Conservation (phyloP, 2,888 invertebrate species). For the Myopa tessellatipennis region DNA sequence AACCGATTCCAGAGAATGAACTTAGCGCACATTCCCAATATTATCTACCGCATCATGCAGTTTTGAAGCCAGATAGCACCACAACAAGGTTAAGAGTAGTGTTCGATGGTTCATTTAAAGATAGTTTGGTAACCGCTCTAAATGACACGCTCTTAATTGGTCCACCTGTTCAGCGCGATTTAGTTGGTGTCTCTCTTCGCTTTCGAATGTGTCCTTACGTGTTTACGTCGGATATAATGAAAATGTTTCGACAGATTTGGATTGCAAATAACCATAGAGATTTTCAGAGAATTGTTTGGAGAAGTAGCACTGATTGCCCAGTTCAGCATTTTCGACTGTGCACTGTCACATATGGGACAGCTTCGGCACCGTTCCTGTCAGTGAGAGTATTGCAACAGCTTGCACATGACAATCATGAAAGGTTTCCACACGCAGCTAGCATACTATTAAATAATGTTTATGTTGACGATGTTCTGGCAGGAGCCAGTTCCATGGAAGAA, state of each 20-base stretch:
- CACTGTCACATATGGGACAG: background rate
- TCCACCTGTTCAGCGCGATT: slow-evolving; percentile 7
- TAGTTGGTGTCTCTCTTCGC: slow-evolving; percentile 9
- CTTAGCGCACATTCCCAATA: background rate
- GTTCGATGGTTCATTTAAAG: slow-evolving; percentile 6
- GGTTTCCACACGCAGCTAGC: background rate
- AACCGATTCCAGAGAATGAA: slow-evolving; percentile 8
- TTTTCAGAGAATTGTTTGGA: slow-evolving; percentile 10
- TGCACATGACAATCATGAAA: slow-evolving; percentile 5
- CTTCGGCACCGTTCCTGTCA: slow-evolving; percentile 24
- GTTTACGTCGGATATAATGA: slow-evolving; percentile 8
- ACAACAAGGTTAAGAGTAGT: slow-evolving; percentile 1
- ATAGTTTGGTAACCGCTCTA: slow-evolving; percentile 1
- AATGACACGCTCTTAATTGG: background rate
- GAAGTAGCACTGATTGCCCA: slow-evolving; percentile 5
- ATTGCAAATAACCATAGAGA: background rate
- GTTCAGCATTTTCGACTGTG: slow-evolving; percentile 18
- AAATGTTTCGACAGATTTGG: slow-evolving; percentile 18
- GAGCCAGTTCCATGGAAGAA: background rate
- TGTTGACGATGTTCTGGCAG: slow-evolving; percentile 19
- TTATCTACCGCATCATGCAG: background rate
- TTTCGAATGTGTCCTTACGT: background rate
- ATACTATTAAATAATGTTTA: slow-evolving; percentile 4
- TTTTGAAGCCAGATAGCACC: slow-evolving; percentile 6
- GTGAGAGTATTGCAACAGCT: slow-evolving; percentile 20